phyloP scores from a whole-genome alignment of 2,113 vertebrate species.

The Accipiter cooperii region DNA sequence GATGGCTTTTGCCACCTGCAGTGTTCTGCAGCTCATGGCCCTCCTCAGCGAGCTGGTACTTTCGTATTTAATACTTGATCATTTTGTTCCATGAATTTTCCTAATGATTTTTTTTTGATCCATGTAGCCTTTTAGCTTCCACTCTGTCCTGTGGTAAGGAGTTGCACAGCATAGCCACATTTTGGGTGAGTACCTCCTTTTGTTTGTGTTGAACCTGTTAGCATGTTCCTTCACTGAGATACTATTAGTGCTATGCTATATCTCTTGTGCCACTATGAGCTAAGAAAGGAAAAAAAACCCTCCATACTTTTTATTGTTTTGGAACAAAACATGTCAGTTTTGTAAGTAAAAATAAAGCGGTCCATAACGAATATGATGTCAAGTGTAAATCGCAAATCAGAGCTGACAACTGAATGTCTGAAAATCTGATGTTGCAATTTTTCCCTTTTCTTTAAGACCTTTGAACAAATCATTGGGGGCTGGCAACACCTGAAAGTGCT shows the following conservation, averaged over 20 bases:
- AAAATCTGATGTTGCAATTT: constrained; percentile 49
- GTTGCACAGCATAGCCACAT: background rate
- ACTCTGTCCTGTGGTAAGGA: background rate
- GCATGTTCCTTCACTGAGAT: background rate
- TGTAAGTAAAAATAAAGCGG: background rate
- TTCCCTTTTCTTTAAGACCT: constrained; percentile 34
- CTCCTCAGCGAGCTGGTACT: background rate
- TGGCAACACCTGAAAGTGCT: constrained; percentile 52
- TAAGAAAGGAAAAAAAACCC: background rate
- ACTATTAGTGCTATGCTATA: background rate
- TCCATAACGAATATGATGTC: constrained; percentile 17
- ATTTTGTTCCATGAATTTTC: background rate
- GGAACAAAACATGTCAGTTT: background rate
- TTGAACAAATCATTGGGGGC: constrained; percentile 49
- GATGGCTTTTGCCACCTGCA: background rate
- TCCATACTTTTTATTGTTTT: background rate
- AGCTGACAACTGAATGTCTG: constrained; percentile 31
- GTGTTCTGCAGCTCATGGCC: background rate
- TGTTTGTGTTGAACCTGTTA: background rate
- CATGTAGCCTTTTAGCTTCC: background rate
- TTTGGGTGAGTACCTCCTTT: background rate
- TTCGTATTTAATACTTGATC: background rate
- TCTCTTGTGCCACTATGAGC: background rate
- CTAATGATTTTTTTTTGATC: background rate
- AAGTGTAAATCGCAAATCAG: constrained; percentile 30